Base-by-base conservation (phyloP, 53 echinoderm and acorn worm genomes). In the Actinopyga echinites region DNA sequence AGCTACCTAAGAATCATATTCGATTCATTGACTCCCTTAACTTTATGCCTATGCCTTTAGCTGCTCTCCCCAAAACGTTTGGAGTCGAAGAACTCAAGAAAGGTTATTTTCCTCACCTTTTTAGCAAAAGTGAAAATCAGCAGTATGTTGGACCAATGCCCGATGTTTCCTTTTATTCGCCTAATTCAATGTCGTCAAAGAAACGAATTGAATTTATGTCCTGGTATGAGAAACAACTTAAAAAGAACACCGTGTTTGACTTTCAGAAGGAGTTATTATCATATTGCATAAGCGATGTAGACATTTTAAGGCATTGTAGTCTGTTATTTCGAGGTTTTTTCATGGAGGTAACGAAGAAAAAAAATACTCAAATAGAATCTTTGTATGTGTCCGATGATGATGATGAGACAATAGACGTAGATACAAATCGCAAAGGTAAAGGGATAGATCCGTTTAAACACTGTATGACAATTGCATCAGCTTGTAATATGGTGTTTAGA, bases 381-480 rank as follows among this genome's bases (percentile, higher is more conserved):
- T 62, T 62, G 67, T 13, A 28, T 25, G 64, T 37, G 37, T 37
- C 37, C 37, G 37, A 37, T 37, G 37, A 37, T 37, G 37, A 37
- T 37, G 75, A 78, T 40, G 19, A 37, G 37, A 37, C 37, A 37
- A 37, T 37, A 37, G 44, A 44, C 8, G 49, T 17, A 49, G 49
- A 49, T 3, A 0, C 49, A 49, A 3, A 49, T 3, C 17, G 49
- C 3, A 49, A 49, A 0, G 49, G 49, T 3, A 49, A 40, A 42
- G 92, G 92, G 2, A 42, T 93, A 0, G 93, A 93, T 37, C 90
- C 90, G 1, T 90, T 93, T 36, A 24, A 86, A 52, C 29, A 75
- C n/a, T 80, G 83, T 44, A 85, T 92, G 56, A 93, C 89, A 4
- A 93, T 90, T 38, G 90, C 93, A 8, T 86, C 84, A 13, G 85